Conservation (phyloP, 2,797 vertebrate genomes). For the Amblyraja radiata region DNA sequence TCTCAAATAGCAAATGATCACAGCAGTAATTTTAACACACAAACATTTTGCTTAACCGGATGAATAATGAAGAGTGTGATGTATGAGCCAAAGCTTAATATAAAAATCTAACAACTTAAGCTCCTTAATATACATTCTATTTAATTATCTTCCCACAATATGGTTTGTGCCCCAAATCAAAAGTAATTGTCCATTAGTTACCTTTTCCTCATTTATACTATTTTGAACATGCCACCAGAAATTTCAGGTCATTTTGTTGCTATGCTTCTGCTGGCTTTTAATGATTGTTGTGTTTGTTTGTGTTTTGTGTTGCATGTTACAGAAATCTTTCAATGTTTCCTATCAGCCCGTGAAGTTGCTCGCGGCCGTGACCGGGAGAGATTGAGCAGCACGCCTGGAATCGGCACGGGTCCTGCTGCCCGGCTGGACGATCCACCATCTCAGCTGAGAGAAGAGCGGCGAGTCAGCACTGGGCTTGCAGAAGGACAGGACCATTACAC, state of each 20-base stretch:
- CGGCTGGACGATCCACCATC: slow-evolving; percentile 70
- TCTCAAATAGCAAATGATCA: neutral
- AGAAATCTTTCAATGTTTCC: slow-evolving; percentile 99
- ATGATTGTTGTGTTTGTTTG: slow-evolving; percentile 52
- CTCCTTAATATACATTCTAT: neutral
- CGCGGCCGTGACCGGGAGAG: slow-evolving; percentile 84
- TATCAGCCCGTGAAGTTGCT: slow-evolving; percentile 93
- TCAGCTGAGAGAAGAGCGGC: slow-evolving; percentile 71
- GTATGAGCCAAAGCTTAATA: neutral
- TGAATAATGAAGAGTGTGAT: neutral
- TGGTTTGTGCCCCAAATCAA: neutral
- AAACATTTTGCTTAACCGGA: neutral
- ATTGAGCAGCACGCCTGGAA: slow-evolving; percentile 59
- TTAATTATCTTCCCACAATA: neutral
- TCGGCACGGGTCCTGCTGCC: slow-evolving; percentile 54
- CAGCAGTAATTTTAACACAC: neutral
- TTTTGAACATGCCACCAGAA: neutral
- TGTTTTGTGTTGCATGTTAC: slow-evolving; percentile 66
- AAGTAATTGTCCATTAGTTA: neutral
- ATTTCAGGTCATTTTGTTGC: slow-evolving; percentile 13
- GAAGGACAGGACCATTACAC: slow-evolving; percentile 94
- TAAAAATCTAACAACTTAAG: neutral
- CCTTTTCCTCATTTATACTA: neutral
- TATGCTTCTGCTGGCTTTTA: slow-evolving; percentile 51
- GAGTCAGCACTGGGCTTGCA: slow-evolving; percentile 71